Base-by-base conservation (phyloP, 1,140 invertebrate genomes). In the Proctacanthus coquilletti region DNA sequence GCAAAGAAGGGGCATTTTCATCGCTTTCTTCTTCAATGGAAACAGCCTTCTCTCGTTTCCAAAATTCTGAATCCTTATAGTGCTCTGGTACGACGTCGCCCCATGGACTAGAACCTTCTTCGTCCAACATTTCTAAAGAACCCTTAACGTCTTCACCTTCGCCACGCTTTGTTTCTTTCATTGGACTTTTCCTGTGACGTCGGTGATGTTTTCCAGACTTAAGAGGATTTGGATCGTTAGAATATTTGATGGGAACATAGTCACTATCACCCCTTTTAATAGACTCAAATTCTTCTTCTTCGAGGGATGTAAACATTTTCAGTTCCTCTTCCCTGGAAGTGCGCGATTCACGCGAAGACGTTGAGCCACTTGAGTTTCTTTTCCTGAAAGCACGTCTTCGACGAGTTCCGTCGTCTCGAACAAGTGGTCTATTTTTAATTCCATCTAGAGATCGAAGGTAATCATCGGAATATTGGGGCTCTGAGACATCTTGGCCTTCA, bases 251-350 rank as follows among this genome's bases (percentile, higher is more conserved):
- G 10, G 52, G 53, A 34, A 51, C 53, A 23, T 56, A 58, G 13
- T 57, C 55, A 0, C 44, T 42, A 17, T 45, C 45, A 8, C 51
- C 51, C 27, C 52, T 52, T 5, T 52, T 48, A 0, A 29, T 42
- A 48, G 58, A 59, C 48, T 62, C 60, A 39, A 69, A 63, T 43
- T 72, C 69, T 40, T 65, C 64, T 51, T 71, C 68, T 49, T 72
- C 70, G 36, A 72, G 58, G 27, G 68, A 70, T 35, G 69, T 71
- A 40, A 72, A 71, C 56, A 67, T 66, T 50, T 66, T 66, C 15
- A 71, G 50, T 50, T 72, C 70, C 43, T 72, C 69, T 40, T 72
- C 70, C 14, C 69, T 65, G 29, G 68, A 68, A 37, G 46, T 42
- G 4, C 65, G 62, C 1, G 61, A 71, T 5, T 70, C 68, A 42